A percentile compares a stretch with the other conserved stretches of the same genome.
Evolutionary conservation across 2,888 invertebrate species (phyloP).

Genomic region (Carterocephalus palaemon): DNA sequence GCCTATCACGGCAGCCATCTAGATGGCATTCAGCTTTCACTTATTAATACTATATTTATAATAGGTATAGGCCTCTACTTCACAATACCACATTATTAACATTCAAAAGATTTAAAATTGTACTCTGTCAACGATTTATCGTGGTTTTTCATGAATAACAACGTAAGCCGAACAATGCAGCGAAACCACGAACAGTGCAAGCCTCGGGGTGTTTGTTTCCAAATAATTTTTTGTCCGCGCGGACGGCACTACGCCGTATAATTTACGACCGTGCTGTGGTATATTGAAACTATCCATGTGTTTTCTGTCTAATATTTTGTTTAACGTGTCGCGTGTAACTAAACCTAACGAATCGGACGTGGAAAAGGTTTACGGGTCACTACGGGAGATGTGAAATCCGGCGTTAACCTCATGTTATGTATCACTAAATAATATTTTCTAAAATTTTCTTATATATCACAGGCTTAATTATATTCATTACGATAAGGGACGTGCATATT

Average conservation of each 20-base stretch:
- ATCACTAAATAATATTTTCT: slow-evolving; percentile 59
- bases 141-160: neutral
- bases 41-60: too few relatives aligned
- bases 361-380: neutral
- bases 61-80: slow-evolving; percentile 1
- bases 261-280: slow-evolving; percentile 16
- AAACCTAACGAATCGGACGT: slow-evolving; percentile 15
- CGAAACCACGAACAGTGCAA: slow-evolving; percentile 4
- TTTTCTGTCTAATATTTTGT: slow-evolving; percentile 8
- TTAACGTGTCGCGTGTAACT: slow-evolving; percentile 11
- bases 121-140: slow-evolving; percentile 17
- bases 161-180: slow-evolving; percentile 14
- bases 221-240: slow-evolving; percentile 15
- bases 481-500: slow-evolving; percentile 74
- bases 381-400: too few relatives aligned
- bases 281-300: slow-evolving; percentile 17
- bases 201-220: slow-evolving; percentile 3
- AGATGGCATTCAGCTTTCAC: too few relatives aligned
- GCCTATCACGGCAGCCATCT: too few relatives aligned
- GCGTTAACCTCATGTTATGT: slow-evolving; percentile 25
- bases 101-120: slow-evolving; percentile 14
- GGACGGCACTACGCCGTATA: slow-evolving; percentile 10
- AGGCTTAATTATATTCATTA: slow-evolving; percentile 76
- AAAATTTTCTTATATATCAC: slow-evolving; percentile 76
- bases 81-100: slow-evolving; percentile 14